Evolutionary conservation across 2,888 invertebrate genomes (phyloP), one percentile per base, ranked within the genome.

Genomic region (Caenorhabditis afra): DNA sequence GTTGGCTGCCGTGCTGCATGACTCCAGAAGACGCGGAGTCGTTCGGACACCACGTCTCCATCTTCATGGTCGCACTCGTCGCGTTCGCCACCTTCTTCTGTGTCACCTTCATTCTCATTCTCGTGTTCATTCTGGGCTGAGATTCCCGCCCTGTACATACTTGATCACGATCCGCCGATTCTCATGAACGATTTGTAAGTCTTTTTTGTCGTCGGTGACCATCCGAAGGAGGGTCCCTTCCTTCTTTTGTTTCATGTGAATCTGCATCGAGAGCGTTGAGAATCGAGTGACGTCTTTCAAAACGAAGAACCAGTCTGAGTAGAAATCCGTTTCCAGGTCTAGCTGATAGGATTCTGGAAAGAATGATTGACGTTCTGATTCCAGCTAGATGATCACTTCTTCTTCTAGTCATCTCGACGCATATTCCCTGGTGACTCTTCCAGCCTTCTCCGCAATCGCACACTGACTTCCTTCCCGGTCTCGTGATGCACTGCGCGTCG

Each of bases 21-120:
- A 66, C 65, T 47, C 81, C 81, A 49, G 86, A 82, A 57, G 83
- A 85, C 37, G 81, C 84, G 44, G 86, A 84, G 53, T 76, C 84
- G 0, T 84, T 84, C 47, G 84, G 87, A 8, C 87, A 87, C 66
- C 85, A 86, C 52, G 86, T 87, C 47, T 84, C 83, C 35, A 84
- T 87, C 12, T 85, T 86, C 64, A 86, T 86, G 86, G 87, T 87
- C 5, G 84, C 85, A 16, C 59, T 86, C 10, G 82, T 87, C 37
- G 87, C 87, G 0, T 86, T 86, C 35, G 85, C 85, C 18, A 87
- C 87, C 8, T 87, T 87, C 55, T 86, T 86, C 62, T 85, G 86
- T 57, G 87, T 87, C 53, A 86, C 85, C 14, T 76, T 86, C 47
- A 86, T 87, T 52, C 73, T 87, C 11, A 81, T 87, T 64, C 76